Evolutionary conservation across 1,140 invertebrate species (phyloP).

Genomic region (Heterodera schachtii): DNA sequence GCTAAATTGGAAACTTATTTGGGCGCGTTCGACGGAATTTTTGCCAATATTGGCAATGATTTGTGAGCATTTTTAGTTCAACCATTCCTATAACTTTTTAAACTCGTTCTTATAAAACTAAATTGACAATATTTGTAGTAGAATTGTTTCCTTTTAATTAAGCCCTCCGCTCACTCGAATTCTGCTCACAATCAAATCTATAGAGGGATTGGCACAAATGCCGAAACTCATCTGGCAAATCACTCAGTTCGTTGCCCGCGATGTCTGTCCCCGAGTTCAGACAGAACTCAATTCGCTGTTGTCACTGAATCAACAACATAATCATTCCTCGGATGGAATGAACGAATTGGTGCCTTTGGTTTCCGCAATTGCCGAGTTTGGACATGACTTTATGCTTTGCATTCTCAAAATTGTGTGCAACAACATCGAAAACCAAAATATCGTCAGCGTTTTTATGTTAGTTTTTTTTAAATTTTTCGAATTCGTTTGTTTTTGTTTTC

Average conservation of each 20-base stretch:
- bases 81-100: not conserved
- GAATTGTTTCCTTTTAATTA: not conserved
- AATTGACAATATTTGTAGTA: not conserved
- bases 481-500: not conserved
- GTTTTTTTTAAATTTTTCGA: conserved; percentile 10
- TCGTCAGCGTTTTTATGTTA: conserved; percentile 25
- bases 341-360: conserved; percentile 27
- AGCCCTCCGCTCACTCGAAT: conserved; percentile 17
- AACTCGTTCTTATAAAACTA: not conserved
- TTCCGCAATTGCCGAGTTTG: conserved; percentile 25
- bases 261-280: conserved; percentile 16
- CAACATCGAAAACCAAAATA: not conserved
- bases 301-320: not conserved
- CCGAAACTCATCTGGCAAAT: conserved; percentile 29
- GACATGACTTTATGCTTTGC: conserved; percentile 12
- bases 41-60: conserved; percentile 24
- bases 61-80: conserved; percentile 16
- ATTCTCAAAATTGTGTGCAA: conserved; percentile 31
- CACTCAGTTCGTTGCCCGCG: conserved; percentile 9
- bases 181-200: conserved; percentile 27
- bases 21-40: conserved; percentile 22
- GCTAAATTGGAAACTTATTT: conserved; percentile 1
- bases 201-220: conserved; percentile 7
- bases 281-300: conserved; percentile 8
- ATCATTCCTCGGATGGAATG: conserved; percentile 23